phyloP scores from a whole-genome alignment of 1,140 invertebrate genomes.

The Leptinotarsa lineolata region DNA sequence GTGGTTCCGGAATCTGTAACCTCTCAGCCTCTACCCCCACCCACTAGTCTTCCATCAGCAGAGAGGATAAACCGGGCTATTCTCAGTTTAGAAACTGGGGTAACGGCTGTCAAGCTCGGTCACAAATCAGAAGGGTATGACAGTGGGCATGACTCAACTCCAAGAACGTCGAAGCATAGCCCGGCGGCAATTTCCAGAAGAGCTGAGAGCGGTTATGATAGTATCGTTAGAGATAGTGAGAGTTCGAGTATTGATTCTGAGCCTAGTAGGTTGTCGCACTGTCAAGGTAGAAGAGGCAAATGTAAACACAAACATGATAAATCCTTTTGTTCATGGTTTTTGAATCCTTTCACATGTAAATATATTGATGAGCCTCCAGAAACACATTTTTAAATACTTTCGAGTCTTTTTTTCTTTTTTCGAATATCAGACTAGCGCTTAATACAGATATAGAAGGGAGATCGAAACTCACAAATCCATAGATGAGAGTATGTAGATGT shows the following conservation, averaged over 20 bases:
- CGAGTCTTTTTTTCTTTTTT: conserved; percentile 19
- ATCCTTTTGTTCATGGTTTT: conserved; percentile 66
- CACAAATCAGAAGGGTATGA: conserved; percentile 73
- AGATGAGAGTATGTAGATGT: no score
- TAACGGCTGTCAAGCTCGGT: conserved; percentile 59
- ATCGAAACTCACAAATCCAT: no score
- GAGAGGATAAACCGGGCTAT: conserved; percentile 62
- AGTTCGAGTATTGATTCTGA: conserved; percentile 83
- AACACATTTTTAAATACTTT: conserved; percentile 52
- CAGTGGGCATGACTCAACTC: conserved; percentile 77
- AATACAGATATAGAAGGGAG: background rate
- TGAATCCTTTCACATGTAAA: conserved; percentile 72
- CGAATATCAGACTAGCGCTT: conserved; percentile 18
- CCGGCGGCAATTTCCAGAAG: conserved; percentile 72
- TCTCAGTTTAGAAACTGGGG: conserved; percentile 63
- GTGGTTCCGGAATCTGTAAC: conserved; percentile 31
- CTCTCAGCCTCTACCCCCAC: conserved; percentile 58
- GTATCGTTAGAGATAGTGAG: conserved; percentile 82
- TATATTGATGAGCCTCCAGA: conserved; percentile 64
- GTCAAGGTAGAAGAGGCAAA: conserved; percentile 62
- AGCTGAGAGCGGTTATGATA: conserved; percentile 87
- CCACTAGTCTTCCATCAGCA: conserved; percentile 60
- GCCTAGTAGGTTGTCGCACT: conserved; percentile 68
- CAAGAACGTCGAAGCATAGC: conserved; percentile 76
- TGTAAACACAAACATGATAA: conserved; percentile 62